phyloP scores from a whole-genome alignment of 2,797 vertebrate genomes.

The Potorous gilbertii region DNA sequence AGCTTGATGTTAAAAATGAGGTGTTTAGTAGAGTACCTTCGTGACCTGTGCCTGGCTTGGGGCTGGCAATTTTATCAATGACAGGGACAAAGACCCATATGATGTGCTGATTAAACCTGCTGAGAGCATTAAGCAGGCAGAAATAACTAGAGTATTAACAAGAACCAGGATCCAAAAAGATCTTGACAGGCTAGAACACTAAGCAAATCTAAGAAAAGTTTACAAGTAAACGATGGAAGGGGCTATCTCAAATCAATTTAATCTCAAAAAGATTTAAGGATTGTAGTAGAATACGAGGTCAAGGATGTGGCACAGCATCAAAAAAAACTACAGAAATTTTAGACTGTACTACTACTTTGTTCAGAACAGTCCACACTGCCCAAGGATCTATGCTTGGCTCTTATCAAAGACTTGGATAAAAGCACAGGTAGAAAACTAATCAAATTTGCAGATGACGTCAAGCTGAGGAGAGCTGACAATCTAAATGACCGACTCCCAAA shows the following conservation, averaged over 20 bases:
- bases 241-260: too few relatives aligned
- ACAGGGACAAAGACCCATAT: too few relatives aligned
- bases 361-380: background rate
- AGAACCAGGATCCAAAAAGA: too few relatives aligned
- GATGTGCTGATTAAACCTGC: too few relatives aligned
- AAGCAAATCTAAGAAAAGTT: too few relatives aligned
- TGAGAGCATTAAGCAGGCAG: too few relatives aligned
- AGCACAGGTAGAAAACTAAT: background rate
- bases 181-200: too few relatives aligned
- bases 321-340: background rate
- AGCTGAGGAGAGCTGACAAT: background rate
- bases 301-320: background rate
- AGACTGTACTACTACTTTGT: background rate
- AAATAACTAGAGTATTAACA: too few relatives aligned
- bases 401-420: background rate
- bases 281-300: too few relatives aligned
- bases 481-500: background rate
- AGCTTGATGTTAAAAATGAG: background rate
- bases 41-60: background rate
- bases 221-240: too few relatives aligned
- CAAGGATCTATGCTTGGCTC: background rate
- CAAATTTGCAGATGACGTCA: background rate
- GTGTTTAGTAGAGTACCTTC: background rate
- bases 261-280: too few relatives aligned
- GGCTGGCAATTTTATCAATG: too few relatives aligned